Conservation (phyloP, 2,888 invertebrate species). For the Flabesymbios commensalis region DNA sequence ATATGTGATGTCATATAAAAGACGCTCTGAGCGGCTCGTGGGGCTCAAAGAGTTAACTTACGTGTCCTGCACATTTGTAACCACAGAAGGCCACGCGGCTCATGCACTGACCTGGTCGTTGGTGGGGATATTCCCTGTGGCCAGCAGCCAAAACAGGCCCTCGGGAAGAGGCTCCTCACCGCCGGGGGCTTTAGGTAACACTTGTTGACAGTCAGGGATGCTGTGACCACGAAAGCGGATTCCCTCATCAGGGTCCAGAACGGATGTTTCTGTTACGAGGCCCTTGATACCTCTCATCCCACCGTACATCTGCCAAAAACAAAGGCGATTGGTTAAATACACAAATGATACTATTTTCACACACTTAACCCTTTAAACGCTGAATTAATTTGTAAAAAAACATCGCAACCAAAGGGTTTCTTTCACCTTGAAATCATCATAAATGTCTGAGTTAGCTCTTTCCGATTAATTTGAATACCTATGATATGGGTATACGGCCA, state of each 20-base stretch:
- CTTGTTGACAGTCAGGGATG: constrained; percentile 88
- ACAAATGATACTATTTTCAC: not conserved
- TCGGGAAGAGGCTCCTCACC: constrained; percentile 88
- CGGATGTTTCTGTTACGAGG: constrained; percentile 92
- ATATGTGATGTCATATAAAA: no score
- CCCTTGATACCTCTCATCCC: constrained; percentile 97
- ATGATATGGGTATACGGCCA: no score
- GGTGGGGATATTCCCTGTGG: constrained; percentile 86
- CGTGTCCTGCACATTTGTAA: no score
- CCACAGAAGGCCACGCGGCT: no score
- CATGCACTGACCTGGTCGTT: constrained; percentile 73
- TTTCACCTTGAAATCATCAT: not conserved
- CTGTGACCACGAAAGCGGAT: constrained; percentile 92
- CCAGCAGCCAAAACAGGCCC: constrained; percentile 90
- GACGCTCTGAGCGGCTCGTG: no score
- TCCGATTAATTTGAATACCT: no score
- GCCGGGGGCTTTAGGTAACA: constrained; percentile 76
- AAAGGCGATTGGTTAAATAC: not conserved
- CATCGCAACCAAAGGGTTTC: not conserved
- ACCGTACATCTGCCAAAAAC: constrained; percentile 70
- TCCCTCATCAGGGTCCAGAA: constrained; percentile 92
- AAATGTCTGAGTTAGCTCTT: no score
- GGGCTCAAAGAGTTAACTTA: constrained; percentile 2
- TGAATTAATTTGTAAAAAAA: not conserved
- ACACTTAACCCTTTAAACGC: no score